phyloP scores from a whole-genome alignment of 1,140 invertebrate species.

The Atta texana region DNA sequence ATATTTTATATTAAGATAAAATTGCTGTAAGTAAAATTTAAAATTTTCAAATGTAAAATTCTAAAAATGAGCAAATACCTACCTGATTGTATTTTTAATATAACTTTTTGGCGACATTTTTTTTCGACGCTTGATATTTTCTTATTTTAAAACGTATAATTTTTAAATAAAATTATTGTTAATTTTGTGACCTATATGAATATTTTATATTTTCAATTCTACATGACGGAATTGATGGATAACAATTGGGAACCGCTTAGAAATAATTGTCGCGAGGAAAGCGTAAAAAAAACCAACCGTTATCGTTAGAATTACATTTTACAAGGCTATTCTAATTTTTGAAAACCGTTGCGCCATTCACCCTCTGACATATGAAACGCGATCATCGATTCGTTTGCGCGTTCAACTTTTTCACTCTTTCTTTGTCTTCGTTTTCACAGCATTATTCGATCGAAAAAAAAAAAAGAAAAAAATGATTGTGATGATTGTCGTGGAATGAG shows the following conservation, averaged over 20 bases:
- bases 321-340: constrained; percentile 68
- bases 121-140: neutral
- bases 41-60: neutral
- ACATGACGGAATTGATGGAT: neutral
- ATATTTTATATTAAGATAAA: neutral
- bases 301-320: constrained; percentile 49
- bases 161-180: neutral
- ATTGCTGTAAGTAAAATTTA: neutral
- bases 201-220: neutral
- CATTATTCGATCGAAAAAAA: constrained; percentile 17
- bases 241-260: neutral
- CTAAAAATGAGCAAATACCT: neutral
- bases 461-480: neutral
- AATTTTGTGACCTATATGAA: neutral
- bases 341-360: constrained; percentile 37
- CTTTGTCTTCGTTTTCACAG: constrained; percentile 26
- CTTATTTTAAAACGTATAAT: neutral
- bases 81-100: neutral
- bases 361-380: constrained; percentile 47
- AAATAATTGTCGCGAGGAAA: constrained; percentile 16
- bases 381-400: constrained; percentile 35
- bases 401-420: constrained; percentile 52
- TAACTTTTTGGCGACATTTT: neutral
- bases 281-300: constrained; percentile 47
- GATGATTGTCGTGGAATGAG: constrained; percentile 43